Conservation (phyloP, 2,113 vertebrate genomes). For the Perognathus longimembris region DNA sequence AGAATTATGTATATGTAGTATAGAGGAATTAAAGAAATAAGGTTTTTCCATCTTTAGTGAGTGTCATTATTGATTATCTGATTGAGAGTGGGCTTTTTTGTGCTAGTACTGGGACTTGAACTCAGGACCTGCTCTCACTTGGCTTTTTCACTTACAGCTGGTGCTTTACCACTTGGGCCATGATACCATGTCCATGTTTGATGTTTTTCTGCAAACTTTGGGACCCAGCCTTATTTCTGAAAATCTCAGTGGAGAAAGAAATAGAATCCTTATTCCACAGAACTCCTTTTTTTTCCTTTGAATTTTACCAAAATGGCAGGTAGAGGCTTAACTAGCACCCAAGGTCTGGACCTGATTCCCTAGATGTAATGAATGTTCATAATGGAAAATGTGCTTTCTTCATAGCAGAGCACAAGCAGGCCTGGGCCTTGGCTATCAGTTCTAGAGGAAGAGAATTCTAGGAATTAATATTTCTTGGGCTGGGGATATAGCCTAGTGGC, state of each 20-base stretch:
- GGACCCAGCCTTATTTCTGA: constrained; percentile 49
- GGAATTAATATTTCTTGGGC: neutral
- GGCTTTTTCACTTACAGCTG: too few relatives aligned
- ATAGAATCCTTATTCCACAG: constrained; percentile 40
- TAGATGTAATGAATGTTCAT: neutral
- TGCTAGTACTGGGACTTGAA: too few relatives aligned
- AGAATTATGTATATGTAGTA: neutral
- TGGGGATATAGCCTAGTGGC: too few relatives aligned
- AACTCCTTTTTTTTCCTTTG: constrained; percentile 34
- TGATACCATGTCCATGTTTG: neutral
- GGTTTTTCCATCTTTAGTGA: constrained; percentile 4
- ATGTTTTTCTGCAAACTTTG: constrained; percentile 48
- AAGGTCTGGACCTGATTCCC: neutral
- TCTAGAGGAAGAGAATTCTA: constrained; percentile 12
- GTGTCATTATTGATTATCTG: constrained; percentile 37
- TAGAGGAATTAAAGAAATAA: constrained; percentile 32
- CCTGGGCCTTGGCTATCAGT: constrained; percentile 1
- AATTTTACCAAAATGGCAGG: neutral
- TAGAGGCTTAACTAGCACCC: neutral
- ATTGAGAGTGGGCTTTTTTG: neutral
- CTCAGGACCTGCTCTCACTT: too few relatives aligned
- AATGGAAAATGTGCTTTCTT: constrained; percentile 40
- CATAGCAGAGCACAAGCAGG: neutral
- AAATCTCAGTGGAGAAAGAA: constrained; percentile 36
- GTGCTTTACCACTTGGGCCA: too few relatives aligned